A percentile compares a stretch with the other conserved stretches of the same genome.
Evolutionary conservation across 2,888 invertebrate species (phyloP).

Genomic region (Trichogramma dendrolimi): DNA sequence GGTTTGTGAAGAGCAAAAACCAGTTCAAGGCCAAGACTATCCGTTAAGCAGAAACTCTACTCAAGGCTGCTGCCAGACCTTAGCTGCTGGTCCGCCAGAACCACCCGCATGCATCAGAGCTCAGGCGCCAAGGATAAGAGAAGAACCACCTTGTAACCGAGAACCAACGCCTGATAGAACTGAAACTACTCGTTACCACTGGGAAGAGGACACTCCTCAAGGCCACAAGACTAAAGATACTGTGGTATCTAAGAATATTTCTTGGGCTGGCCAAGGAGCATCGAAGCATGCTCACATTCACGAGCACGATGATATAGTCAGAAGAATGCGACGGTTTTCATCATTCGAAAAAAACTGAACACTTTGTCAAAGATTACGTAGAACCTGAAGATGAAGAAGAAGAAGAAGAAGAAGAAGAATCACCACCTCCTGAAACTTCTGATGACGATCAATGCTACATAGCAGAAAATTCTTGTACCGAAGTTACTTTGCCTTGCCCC

Average conservation of each 20-base stretch:
- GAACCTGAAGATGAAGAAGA: slow-evolving; percentile 32
- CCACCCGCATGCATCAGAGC: slow-evolving; percentile 54
- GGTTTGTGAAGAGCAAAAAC: slow-evolving; percentile 55
- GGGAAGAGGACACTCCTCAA: slow-evolving; percentile 49
- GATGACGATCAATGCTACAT: slow-evolving; percentile 37
- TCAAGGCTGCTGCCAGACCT: slow-evolving; percentile 60
- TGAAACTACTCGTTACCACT: slow-evolving; percentile 44
- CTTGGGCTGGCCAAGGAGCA: slow-evolving; percentile 48
- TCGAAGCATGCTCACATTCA: slow-evolving; percentile 31
- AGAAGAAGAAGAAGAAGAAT: slow-evolving; percentile 9
- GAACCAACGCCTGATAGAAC: slow-evolving; percentile 37
- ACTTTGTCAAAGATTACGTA: slow-evolving; percentile 38
- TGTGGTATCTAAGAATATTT: slow-evolving; percentile 48
- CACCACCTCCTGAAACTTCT: slow-evolving; percentile 8
- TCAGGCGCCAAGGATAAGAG: slow-evolving; percentile 63
- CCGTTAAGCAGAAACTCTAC: slow-evolving; percentile 46
- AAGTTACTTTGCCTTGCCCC: slow-evolving; percentile 41
- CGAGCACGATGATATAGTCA: slow-evolving; percentile 48
- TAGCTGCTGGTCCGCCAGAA: slow-evolving; percentile 67
- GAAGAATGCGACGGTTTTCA: slow-evolving; percentile 34
- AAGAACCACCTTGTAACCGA: slow-evolving; percentile 48
- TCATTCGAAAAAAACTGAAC: slow-evolving; percentile 34
- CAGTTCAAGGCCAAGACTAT: slow-evolving; percentile 41
- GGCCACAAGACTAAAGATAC: slow-evolving; percentile 42
- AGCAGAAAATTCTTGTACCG: slow-evolving; percentile 32